Conservation (phyloP, 2,888 invertebrate genomes). For the Acholoe squamosa region DNA sequence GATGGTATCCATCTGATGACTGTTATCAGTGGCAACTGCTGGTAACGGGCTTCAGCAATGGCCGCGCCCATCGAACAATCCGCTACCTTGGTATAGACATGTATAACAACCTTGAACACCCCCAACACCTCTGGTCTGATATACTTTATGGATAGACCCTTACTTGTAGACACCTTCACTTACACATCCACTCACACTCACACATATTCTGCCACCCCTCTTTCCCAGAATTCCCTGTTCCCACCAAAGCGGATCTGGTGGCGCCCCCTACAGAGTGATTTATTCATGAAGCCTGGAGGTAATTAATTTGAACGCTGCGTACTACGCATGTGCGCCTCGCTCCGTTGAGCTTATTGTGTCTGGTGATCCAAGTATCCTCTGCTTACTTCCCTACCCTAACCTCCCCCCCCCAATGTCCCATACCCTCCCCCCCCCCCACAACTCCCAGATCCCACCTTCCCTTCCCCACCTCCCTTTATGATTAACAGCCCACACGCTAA, state of each 20-base stretch:
- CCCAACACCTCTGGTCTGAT: background rate
- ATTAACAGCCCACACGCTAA: conserved; percentile 30
- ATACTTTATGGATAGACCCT: background rate
- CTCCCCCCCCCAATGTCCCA: background rate
- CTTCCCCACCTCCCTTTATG: conserved; percentile 1
- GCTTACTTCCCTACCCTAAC: background rate
- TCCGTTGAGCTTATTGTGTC: conserved; percentile 48
- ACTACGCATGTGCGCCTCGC: conserved; percentile 9
- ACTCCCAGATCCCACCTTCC: background rate
- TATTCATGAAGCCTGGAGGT: conserved; percentile 51
- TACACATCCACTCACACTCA: background rate
- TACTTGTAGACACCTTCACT: background rate
- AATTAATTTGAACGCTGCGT: conserved; percentile 43
- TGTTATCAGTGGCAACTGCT: too few species aligned
- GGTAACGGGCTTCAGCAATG: too few species aligned
- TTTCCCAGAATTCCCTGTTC: conserved; percentile 3
- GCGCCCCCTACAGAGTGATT: conserved; percentile 23
- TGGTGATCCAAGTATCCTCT: conserved; percentile 47
- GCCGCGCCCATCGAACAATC: too few species aligned
- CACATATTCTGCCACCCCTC: background rate
- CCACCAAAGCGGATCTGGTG: background rate
- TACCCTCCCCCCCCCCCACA: background rate
- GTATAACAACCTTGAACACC: too few species aligned
- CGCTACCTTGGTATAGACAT: too few species aligned
- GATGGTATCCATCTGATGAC: too few species aligned